Conservation (phyloP, 1,140 invertebrate genomes). For the Rhynchophorus ferrugineus region DNA sequence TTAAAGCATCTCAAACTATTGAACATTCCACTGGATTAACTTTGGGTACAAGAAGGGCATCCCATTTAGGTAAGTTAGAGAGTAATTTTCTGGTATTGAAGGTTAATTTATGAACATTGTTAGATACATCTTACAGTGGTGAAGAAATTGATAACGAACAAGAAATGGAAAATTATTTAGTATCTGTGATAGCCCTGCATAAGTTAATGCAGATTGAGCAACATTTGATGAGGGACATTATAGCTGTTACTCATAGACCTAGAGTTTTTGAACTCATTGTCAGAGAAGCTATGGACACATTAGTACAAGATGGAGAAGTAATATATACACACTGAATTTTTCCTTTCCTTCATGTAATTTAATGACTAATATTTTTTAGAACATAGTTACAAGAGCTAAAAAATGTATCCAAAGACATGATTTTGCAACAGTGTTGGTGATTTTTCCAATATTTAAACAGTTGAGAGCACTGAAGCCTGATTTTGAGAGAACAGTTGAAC, state of each 20-base stretch:
- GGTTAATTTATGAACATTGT: slow-evolving; percentile 17
- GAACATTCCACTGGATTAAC: slow-evolving; percentile 65
- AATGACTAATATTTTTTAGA: slow-evolving; percentile 42
- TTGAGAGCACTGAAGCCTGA: slow-evolving; percentile 73
- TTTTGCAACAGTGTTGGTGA: slow-evolving; percentile 72
- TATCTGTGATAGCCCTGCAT: slow-evolving; percentile 78
- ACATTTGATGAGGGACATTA: slow-evolving; percentile 72
- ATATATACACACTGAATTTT: slow-evolving; percentile 15
- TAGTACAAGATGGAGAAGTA: slow-evolving; percentile 80
- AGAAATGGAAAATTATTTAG: slow-evolving; percentile 81
- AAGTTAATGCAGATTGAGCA: slow-evolving; percentile 84
- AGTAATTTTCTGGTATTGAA: not conserved
- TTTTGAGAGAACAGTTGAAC: slow-evolving; percentile 70
- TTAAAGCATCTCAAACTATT: slow-evolving; percentile 74
- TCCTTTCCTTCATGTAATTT: slow-evolving; percentile 21
- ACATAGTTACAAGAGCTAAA: slow-evolving; percentile 68
- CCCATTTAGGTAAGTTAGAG: slow-evolving; percentile 36
- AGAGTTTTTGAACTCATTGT: slow-evolving; percentile 81
- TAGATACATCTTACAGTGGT: slow-evolving; percentile 41
- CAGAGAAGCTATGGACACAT: slow-evolving; percentile 72
- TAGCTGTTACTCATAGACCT: slow-evolving; percentile 70
- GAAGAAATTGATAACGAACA: slow-evolving; percentile 67
- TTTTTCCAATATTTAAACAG: slow-evolving; percentile 82
- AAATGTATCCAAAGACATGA: slow-evolving; percentile 73
- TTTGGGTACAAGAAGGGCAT: slow-evolving; percentile 47